Base-by-base conservation (phyloP, 2,113 vertebrate genomes). In the Myodes glareolus region DNA sequence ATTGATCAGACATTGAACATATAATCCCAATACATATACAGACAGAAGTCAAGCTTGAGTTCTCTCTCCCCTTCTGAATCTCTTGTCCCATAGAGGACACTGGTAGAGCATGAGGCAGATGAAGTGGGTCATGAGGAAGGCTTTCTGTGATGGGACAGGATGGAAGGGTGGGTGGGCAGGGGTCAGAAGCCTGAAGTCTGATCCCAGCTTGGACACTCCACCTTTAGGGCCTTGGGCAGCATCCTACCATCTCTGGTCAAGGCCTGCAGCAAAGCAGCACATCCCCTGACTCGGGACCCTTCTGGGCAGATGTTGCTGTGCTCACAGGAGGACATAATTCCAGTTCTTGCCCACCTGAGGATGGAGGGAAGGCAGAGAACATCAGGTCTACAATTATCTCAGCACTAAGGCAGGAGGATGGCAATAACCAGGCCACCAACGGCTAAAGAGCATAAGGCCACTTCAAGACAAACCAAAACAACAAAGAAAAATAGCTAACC, bases 401-500 rank as follows among this genome's bases (percentile, higher is more conserved):
- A n/a, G n/a, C n/a, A n/a, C n/a, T n/a, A n/a, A 47, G 45, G 45
- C 45, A 47, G 7, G 45, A 47, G 45, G 45, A 47, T 47, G 45
- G 45, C 45, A 47, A 47, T 47, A 7, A 47, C 45, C 45, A 47
- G 45, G 45, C 45, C 45, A 47, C 45, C 45, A 5, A 47, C 4
- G 45, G 7, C 7, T 47, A 47, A 4, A 47, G 4, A 47, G 45
- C 45, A 47, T 4, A 47, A 47, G 45, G 45, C 45, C 45, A 47
- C 45, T 5, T 47, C 45, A 47, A 47, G 45, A 55, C 1, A 29
- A 31, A n/a, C 52, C 33, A 61, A 89, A 75, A 7, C 2, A 29
- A n/a, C 2, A n/a, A 25, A 3, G 19, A 47, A 47, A n/a, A 23
- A 27, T 29, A 68, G 11, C 0, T 2, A 47, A 47, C 23, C 76